Conservation (phyloP, 2,888 invertebrate genomes). For the Caenorhabditis imperialis region DNA sequence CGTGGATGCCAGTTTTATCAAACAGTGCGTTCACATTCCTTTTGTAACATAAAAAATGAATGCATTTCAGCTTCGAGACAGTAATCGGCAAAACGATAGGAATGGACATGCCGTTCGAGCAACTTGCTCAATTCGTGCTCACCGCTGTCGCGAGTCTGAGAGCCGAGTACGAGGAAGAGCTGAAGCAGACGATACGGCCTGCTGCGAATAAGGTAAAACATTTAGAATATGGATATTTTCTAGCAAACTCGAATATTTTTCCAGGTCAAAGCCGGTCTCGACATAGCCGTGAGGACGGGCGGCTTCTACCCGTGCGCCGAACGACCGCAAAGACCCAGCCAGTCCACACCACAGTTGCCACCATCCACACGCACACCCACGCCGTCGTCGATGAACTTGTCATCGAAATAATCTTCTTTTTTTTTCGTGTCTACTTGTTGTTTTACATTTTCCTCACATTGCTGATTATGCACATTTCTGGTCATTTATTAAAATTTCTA, state of each 20-base stretch:
- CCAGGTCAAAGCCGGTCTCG: conserved; percentile 6
- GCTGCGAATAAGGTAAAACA: conserved; percentile 16
- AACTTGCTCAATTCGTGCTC: conserved; percentile 28
- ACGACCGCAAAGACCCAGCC: not conserved
- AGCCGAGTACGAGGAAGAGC: conserved; percentile 45
- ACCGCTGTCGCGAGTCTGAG: conserved; percentile 40
- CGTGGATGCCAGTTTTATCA: conserved; percentile 37
- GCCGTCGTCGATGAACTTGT: too few species aligned
- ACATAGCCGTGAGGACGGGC: conserved; percentile 7
- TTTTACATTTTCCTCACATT: too few species aligned
- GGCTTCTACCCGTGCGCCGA: not conserved
- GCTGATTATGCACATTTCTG: too few species aligned
- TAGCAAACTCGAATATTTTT: not conserved
- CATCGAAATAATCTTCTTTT: too few species aligned
- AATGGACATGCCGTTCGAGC: conserved; percentile 38
- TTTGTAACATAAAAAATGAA: not conserved
- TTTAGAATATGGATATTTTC: too few species aligned
- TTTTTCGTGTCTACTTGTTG: too few species aligned
- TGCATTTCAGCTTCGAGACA: conserved; percentile 40
- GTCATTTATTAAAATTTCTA: too few species aligned
- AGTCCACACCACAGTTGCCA: not conserved
- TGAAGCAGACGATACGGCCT: conserved; percentile 18
- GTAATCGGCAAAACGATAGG: conserved; percentile 28
- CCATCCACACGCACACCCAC: not conserved
- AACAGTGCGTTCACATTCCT: conserved; percentile 16